A percentile compares a stretch with the other conserved stretches of the same genome.
Conservation (phyloP, 92 coral and sea anemone species). For the Virgularia gustaviana region DNA sequence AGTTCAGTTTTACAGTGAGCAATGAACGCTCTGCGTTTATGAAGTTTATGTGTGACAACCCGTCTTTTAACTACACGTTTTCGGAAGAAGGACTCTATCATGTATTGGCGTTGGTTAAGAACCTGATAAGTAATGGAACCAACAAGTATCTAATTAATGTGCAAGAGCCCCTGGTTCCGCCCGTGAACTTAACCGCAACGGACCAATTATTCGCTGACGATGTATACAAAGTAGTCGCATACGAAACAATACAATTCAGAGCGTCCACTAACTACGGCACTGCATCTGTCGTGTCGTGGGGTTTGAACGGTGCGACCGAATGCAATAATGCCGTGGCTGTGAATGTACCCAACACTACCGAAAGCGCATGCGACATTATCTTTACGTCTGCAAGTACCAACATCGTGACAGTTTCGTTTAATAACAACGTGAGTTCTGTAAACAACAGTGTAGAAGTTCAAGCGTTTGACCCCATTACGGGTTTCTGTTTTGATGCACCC, state of each 20-base stretch:
- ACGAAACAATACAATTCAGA: background rate
- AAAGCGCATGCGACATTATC: background rate
- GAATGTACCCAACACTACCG: background rate
- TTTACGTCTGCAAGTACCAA: slow-evolving; percentile 43
- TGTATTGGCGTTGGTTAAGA: background rate
- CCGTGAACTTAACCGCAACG: slow-evolving; percentile 6
- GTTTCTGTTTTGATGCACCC: slow-evolving; percentile 45
- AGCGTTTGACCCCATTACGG: slow-evolving; percentile 67
- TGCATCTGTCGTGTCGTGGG: slow-evolving; percentile 5
- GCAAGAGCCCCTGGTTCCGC: slow-evolving; percentile 13
- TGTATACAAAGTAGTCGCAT: background rate
- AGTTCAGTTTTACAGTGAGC: slow-evolving; percentile 31
- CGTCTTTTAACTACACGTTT: too few relatives aligned
- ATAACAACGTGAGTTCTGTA: slow-evolving; percentile 62
- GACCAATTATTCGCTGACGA: background rate
- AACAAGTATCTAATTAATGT: background rate
- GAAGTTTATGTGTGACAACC: too few relatives aligned
- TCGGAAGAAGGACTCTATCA: slow-evolving; percentile 8
- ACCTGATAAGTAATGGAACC: slow-evolving; percentile 10
- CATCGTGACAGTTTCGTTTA: slow-evolving; percentile 58
- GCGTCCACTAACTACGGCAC: slow-evolving; percentile 18
- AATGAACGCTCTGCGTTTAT: too few relatives aligned
- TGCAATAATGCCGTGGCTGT: background rate
- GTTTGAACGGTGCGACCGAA: background rate
- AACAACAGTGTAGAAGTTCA: slow-evolving; percentile 42